Conservation (phyloP, 1,140 invertebrate species). For the Anthonomus grandis region DNA sequence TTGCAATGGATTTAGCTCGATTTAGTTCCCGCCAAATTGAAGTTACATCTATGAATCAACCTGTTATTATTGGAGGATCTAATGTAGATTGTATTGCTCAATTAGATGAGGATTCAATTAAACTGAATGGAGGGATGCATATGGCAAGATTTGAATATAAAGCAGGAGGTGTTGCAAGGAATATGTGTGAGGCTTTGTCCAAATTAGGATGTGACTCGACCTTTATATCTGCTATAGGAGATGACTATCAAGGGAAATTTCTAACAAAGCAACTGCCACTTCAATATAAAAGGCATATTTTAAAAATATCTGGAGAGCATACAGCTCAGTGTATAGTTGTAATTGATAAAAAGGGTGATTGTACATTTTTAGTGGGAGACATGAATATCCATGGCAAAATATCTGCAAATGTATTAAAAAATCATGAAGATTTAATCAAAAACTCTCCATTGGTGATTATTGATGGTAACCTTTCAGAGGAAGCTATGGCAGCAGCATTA, state of each 20-base stretch:
- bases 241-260: slow-evolving; percentile 57
- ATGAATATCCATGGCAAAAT: slow-evolving; percentile 78
- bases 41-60: slow-evolving; percentile 23
- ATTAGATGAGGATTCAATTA: slow-evolving; percentile 58
- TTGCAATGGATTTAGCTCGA: slow-evolving; percentile 61
- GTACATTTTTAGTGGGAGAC: slow-evolving; percentile 75
- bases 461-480: slow-evolving; percentile 73
- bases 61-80: slow-evolving; percentile 82
- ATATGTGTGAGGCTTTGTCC: slow-evolving; percentile 81
- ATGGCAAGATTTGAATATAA: slow-evolving; percentile 58
- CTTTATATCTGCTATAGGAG: slow-evolving; percentile 78
- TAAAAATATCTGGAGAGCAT: slow-evolving; percentile 35
- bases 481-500: slow-evolving; percentile 63
- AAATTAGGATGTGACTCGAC: slow-evolving; percentile 64
- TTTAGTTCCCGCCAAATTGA: slow-evolving; percentile 10
- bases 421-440: slow-evolving; percentile 54
- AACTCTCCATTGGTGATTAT: slow-evolving; percentile 69
- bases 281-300: slow-evolving; percentile 5
- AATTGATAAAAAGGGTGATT: slow-evolving; percentile 70
- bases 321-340: slow-evolving; percentile 75
- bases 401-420: slow-evolving; percentile 57
- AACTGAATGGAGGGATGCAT: slow-evolving; percentile 79
- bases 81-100: slow-evolving; percentile 73
- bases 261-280: slow-evolving; percentile 22
- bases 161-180: slow-evolving; percentile 85